Evolutionary conservation across 2,113 vertebrate genomes (phyloP).

Genomic region (Pandion haliaetus): DNA sequence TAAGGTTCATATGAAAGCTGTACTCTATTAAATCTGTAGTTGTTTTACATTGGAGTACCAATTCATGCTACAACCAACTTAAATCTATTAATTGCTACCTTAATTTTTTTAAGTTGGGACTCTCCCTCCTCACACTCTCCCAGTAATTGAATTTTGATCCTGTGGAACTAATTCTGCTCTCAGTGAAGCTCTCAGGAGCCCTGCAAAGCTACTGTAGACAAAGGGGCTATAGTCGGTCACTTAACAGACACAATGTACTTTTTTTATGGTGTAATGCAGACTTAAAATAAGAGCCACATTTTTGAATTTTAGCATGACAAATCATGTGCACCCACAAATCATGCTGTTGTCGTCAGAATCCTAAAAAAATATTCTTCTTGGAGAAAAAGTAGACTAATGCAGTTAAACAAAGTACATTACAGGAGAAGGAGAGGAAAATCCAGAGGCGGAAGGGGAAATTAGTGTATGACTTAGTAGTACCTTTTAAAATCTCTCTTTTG

Average conservation of each 20-base stretch:
- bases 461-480: background rate
- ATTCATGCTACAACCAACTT: background rate
- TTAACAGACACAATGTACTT: background rate
- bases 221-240: background rate
- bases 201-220: background rate
- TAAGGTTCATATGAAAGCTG: background rate
- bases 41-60: background rate
- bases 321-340: background rate
- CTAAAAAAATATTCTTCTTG: background rate
- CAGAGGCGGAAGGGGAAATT: background rate
- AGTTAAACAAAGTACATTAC: background rate
- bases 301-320: background rate
- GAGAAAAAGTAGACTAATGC: background rate
- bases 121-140: background rate
- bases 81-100: background rate
- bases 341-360: background rate
- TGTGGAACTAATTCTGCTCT: background rate
- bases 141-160: background rate
- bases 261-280: background rate
- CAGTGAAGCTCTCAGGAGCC: background rate
- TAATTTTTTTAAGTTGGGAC: background rate
- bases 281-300: background rate
- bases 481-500: background rate
- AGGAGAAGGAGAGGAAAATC: background rate
- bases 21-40: background rate